Conservation (phyloP, 2,797 vertebrate genomes). For the Coregonus sp. region DNA sequence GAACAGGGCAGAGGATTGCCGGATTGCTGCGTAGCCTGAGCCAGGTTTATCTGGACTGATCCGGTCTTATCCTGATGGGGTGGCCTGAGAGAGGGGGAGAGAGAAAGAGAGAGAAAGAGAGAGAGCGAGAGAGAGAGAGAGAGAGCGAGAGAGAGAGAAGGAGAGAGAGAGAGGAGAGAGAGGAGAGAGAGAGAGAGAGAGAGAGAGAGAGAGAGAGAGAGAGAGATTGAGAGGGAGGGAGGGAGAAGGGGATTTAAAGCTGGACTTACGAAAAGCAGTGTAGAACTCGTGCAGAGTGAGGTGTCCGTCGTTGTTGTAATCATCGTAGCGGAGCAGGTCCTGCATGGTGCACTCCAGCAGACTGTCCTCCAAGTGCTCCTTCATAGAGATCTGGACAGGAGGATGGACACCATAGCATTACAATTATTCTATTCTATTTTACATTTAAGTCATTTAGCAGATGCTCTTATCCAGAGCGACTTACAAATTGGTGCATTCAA, state of each 20-base stretch:
- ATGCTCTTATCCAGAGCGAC: too few species aligned
- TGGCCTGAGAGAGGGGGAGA: too few species aligned
- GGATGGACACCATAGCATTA: background rate
- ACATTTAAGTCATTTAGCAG: too few species aligned
- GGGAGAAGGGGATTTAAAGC: background rate
- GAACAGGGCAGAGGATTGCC: background rate
- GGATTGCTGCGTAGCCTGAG: background rate
- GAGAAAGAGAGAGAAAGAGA: background rate
- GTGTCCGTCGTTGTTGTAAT: conserved; percentile 87
- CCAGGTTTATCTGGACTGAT: background rate
- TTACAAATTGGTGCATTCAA: too few species aligned
- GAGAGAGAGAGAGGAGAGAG: background rate
- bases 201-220: background rate
- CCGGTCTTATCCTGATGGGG: background rate
- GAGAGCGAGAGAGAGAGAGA: background rate
- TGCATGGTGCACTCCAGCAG: conserved; percentile 84
- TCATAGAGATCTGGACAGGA: conserved; percentile 66
- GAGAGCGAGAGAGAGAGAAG: background rate
- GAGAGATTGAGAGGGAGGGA: too few species aligned
- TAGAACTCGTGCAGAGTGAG: conserved; percentile 90
- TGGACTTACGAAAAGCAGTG: conserved; percentile 92
- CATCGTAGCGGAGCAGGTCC: conserved; percentile 90
- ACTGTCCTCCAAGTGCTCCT: conserved; percentile 78
- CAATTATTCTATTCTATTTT: background rate
- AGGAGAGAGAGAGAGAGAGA: background rate